Evolutionary conservation across 2,888 invertebrate genomes (phyloP).

Genomic region (Sceliomorpha sp.): DNA sequence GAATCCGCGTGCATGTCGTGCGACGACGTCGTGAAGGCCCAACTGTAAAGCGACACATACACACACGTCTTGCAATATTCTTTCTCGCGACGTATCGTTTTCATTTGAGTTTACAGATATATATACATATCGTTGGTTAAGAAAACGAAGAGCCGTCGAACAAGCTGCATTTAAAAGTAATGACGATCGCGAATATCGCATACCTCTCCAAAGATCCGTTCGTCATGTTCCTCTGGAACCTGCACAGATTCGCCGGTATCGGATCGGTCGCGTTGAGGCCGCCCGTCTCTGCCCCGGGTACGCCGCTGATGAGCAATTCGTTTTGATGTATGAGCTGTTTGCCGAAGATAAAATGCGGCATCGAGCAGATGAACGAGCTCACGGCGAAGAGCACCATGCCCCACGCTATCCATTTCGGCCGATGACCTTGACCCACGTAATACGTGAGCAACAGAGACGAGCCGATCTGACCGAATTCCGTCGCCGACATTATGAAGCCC

Average conservation of each 20-base stretch:
- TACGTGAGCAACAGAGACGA: conserved; percentile 93
- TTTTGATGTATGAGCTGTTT: conserved; percentile 85
- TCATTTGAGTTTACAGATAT: not conserved
- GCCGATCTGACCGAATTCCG: conserved; percentile 95
- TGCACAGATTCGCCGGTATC: conserved; percentile 73
- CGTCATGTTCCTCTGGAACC: conserved; percentile 50
- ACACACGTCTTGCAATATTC: not conserved
- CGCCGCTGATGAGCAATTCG: conserved; percentile 78
- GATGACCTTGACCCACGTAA: conserved; percentile 94
- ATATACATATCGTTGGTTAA: no score
- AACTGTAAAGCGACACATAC: no score
- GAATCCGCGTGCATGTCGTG: conserved; percentile 59
- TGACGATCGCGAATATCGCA: no score
- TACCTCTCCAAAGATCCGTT: conserved; percentile 70
- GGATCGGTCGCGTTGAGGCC: conserved; percentile 68
- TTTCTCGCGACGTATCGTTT: no score
- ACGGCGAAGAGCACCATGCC: conserved; percentile 94
- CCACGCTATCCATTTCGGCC: conserved; percentile 96
- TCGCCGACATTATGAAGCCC: conserved; percentile 93
- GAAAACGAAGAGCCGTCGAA: not conserved
- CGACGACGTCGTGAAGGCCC: conserved; percentile 60
- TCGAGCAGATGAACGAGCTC: conserved; percentile 91
- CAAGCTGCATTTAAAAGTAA: no score
- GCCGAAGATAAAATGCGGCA: conserved; percentile 93
- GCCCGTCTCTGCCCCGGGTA: conserved; percentile 64